These are phyloP conservation scores for Patiria miniata DNA, from an alignment of 35 echinoderm and acorn worm genomes.

Conservation along the genomic window DNA sequence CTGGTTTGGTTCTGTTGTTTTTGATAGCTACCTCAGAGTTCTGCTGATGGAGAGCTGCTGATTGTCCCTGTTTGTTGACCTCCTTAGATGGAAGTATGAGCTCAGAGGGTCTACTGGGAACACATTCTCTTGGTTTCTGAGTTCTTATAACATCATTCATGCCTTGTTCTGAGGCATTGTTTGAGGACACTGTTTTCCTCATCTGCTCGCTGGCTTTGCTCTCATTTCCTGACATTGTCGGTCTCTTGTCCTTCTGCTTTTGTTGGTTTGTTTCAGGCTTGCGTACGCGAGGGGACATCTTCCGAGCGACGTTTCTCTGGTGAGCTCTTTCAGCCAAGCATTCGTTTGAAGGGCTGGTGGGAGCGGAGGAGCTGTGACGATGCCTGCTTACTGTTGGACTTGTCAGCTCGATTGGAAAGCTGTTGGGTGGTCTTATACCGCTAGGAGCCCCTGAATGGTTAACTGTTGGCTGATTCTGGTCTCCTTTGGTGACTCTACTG, in stretches of 20 bases:
- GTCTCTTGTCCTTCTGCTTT: background rate
- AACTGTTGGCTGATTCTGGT: background rate
- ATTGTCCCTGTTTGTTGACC: background rate
- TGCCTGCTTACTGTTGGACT: background rate
- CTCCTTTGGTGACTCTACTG: background rate
- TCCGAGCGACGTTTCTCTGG: conserved; percentile 5
- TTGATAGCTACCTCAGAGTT: no score
- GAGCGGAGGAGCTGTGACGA: background rate
- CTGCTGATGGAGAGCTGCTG: background rate
- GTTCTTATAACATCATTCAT: background rate
- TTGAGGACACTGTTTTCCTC: background rate
- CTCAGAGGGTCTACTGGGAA: background rate
- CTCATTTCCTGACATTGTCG: background rate
- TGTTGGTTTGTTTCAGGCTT: background rate
- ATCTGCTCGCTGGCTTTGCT: background rate
- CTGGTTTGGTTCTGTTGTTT: no score
- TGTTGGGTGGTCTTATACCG: background rate
- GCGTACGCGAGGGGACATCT: conserved; percentile 4
- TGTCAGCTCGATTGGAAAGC: background rate
- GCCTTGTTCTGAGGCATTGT: background rate
- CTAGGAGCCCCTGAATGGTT: background rate
- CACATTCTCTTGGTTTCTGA: background rate
- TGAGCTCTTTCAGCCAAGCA: background rate
- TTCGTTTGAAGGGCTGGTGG: conserved; percentile 1
- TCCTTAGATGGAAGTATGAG: background rate